Evolutionary conservation across 2,797 vertebrate genomes (phyloP), one percentile per base, ranked within the genome.

Genomic region (Etheostoma nigrum): DNA sequence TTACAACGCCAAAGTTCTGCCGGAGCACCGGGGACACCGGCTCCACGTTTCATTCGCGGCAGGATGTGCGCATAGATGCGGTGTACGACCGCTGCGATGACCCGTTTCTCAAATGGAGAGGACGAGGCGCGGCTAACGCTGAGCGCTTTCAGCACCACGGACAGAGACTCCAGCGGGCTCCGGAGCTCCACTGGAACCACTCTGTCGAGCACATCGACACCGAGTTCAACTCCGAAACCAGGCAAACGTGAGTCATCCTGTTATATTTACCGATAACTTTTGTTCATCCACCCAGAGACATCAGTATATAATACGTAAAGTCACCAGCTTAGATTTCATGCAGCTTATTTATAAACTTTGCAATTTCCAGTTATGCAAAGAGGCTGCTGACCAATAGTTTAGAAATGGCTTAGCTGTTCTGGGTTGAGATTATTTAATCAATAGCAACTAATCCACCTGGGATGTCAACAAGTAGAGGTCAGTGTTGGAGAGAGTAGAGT

Each of bases 71-170:
- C 51, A 25, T 85, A 48, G 86, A 87, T 2, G 82, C 72, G 19
- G 79, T 49, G 21, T 74, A 64, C 57, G 90, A 86, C 60, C 76
- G 81, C 57, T 53, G 72, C 68, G 82, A 93, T 91, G 92, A 85
- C 15, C 78, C 80, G 70, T 75, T 83, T 19, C 88, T 90, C 63
- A 89, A 85, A 78, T 89, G 91, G 88, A 90, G 88, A 48, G 88
- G 91, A 85, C 85, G 91, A 70, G 81, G 88, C 11, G 77, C 85
- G 16, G 86, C 77, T 42, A 82, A n/a, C 58, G 49, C 88, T 1
- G 89, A 91, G 81, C 82, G 84, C 65, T 23, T 92, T 87, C 92
- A 93, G 92, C 88, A 94, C 93, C 93, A 74, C 21, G 93, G 93
- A 93, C 89, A 93, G 90, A 72, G 90, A 47, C 74, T 73, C 61